phyloP scores from a whole-genome alignment of 2,888 invertebrate species.

The Adela reaumurella region DNA sequence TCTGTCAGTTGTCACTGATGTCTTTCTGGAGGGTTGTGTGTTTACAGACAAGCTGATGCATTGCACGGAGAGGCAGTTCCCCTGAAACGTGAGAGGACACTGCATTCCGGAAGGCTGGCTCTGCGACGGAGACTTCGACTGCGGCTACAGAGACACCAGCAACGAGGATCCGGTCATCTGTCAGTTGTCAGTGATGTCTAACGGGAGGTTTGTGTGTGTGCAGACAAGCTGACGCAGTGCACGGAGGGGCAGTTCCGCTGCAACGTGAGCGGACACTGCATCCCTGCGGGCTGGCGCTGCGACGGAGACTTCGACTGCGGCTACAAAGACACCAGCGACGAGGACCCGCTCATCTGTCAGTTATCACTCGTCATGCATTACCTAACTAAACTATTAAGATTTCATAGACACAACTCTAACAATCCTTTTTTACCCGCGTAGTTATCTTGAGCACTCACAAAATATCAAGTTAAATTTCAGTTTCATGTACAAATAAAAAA shows the following conservation, averaged over 20 bases:
- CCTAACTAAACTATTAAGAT: too few relatives aligned
- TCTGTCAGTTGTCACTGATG: too few relatives aligned
- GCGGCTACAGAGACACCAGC: too few relatives aligned
- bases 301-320: constrained; percentile 77
- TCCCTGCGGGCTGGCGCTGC: constrained; percentile 73
- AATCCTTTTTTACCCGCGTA: too few relatives aligned
- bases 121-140: constrained; percentile 76
- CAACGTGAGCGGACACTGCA: constrained; percentile 63
- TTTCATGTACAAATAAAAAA: too few relatives aligned
- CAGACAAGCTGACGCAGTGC: constrained; percentile 56
- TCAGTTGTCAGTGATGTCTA: constrained; percentile 34
- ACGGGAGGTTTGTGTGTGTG: constrained; percentile 12
- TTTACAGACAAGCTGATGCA: constrained; percentile 48
- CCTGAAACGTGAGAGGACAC: constrained; percentile 66
- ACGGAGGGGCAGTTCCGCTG: constrained; percentile 73
- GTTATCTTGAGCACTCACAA: too few relatives aligned
- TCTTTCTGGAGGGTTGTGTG: too few relatives aligned
- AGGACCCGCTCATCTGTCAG: constrained; percentile 62
- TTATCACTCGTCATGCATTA: constrained; percentile 3
- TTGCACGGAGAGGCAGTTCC: constrained; percentile 70
- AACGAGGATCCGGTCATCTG: constrained; percentile 65
- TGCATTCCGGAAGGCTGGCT: constrained; percentile 75
- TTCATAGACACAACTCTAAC: too few relatives aligned
- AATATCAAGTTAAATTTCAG: too few relatives aligned
- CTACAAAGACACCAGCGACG: constrained; percentile 63